Evolutionary conservation across 1,140 invertebrate genomes (phyloP), one percentile per base, ranked within the genome.

Genomic region (Meloidogyne floridensis): DNA sequence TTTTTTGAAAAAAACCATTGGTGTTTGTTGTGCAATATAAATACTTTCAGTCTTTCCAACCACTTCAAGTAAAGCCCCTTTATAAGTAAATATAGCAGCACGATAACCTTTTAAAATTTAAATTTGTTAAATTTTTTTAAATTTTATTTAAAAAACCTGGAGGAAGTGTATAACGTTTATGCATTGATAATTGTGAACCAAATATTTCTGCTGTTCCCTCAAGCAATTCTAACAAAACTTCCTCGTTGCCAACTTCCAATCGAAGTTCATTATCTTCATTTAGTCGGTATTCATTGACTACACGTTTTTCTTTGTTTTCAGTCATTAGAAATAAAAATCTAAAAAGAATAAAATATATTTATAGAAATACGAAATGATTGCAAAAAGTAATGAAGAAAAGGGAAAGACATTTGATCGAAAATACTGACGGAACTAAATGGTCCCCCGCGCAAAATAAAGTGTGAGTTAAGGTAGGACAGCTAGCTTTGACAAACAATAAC

Each of bases 61-160:
- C 13, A 96, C 87, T 91, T 95, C 93, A 65, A 97, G 90, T 0
- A 93, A 93, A 89, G 96, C 98, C 2, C 96, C 96, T 90, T 98
- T 95, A 93, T 94, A 99, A 9, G 97, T 97, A 87, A 95, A 99
- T 2, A 98, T 94, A 0, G 97, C 97, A 15, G 97, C 93, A 92
- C 98, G 98, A 0, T 95, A 94, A 3, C 96, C 96, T 82, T 71
- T 11, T 18, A 77, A 75, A 59, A 18, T 10, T 13, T 54, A 8
- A 83, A 10, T 42, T 32, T 0, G 32, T 32, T 3, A 20, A 54
- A 13, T 7, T 65, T 72, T 5, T 43, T 8, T 3, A 70, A 59
- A 43, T 51, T 15, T 18, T 7, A 59, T 70, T 5, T 77, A 72
- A 83, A n/a, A 75, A 59, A 85, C 85, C 81, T 7, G 93, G 92